These are phyloP conservation scores for Dynastes hyllus DNA, from an alignment of 2,888 invertebrate genomes.

Conservation along the genomic window DNA sequence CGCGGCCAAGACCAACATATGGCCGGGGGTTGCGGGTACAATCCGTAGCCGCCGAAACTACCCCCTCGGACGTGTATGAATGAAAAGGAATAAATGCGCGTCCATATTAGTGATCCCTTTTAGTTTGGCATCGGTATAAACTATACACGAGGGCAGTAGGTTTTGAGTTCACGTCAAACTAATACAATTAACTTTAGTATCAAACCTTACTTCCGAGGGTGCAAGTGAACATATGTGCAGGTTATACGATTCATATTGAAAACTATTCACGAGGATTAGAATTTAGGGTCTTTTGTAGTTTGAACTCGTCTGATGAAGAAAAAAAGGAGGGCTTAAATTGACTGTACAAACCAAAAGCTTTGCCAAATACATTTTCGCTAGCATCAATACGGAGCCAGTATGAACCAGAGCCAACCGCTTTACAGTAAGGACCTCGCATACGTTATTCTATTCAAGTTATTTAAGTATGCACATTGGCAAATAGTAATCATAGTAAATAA, in stretches of 20 bases:
- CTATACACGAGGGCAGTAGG: constrained; percentile 61
- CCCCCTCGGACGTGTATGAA: constrained; percentile 66
- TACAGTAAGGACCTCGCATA: too few species aligned
- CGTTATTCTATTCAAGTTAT: too few species aligned
- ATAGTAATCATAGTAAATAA: too few species aligned
- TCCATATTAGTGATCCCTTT: constrained; percentile 69
- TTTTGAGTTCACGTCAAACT: constrained; percentile 58
- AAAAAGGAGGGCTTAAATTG: constrained; percentile 63
- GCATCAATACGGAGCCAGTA: constrained; percentile 5
- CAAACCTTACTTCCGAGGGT: constrained; percentile 65
- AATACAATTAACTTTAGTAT: constrained; percentile 48
- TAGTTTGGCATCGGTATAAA: constrained; percentile 61
- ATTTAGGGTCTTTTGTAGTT: constrained; percentile 62
- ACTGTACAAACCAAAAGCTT: constrained; percentile 61
- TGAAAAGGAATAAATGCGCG: constrained; percentile 70
- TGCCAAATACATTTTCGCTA: constrained; percentile 31
- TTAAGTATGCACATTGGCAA: too few species aligned
- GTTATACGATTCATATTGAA: constrained; percentile 72
- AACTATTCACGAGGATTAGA: constrained; percentile 70
- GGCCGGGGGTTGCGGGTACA: constrained; percentile 65
- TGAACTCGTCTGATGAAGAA: constrained; percentile 57
- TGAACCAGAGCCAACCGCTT: background rate
- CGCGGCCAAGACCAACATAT: constrained; percentile 70
- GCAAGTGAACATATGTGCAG: constrained; percentile 71
- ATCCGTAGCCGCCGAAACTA: constrained; percentile 63